These are phyloP conservation scores for Paedocypris micromegethes DNA, from an alignment of 2,797 vertebrate genomes.

Conservation along the genomic window DNA sequence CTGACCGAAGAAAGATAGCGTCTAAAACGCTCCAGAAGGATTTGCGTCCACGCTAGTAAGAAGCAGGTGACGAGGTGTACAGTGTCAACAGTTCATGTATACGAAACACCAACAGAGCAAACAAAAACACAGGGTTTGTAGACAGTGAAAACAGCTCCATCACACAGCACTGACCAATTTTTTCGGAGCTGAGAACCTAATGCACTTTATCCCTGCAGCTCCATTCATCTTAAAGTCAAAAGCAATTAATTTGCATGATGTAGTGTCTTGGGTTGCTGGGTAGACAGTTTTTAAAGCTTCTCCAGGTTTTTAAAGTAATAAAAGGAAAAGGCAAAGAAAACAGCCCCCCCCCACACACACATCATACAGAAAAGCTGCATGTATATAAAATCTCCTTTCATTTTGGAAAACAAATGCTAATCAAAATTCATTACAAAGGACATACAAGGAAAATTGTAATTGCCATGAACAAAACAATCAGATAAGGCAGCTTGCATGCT, in stretches of 20 bases:
- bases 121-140: constrained; percentile 68
- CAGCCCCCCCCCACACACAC: too few relatives aligned
- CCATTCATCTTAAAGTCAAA: neutral
- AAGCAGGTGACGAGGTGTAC: constrained; percentile 57
- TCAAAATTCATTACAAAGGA: too few relatives aligned
- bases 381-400: too few relatives aligned
- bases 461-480: constrained; percentile 67
- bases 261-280: neutral
- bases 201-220: neutral
- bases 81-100: constrained; percentile 73
- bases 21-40: constrained; percentile 8
- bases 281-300: neutral
- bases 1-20: neutral
- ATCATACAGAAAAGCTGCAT: too few relatives aligned
- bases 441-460: constrained; percentile 49
- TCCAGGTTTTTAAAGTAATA: too few relatives aligned
- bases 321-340: too few relatives aligned
- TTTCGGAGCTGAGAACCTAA: neutral
- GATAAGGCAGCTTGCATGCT: constrained; percentile 52
- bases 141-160: constrained; percentile 64
- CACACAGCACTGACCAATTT: constrained; percentile 10
- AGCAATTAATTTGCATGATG: neutral
- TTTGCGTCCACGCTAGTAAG: constrained; percentile 12
- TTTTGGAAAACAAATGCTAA: too few relatives aligned
- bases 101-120: constrained; percentile 64